phyloP scores from a whole-genome alignment of 1,140 invertebrate genomes.

The Harlomillsia oculata region DNA sequence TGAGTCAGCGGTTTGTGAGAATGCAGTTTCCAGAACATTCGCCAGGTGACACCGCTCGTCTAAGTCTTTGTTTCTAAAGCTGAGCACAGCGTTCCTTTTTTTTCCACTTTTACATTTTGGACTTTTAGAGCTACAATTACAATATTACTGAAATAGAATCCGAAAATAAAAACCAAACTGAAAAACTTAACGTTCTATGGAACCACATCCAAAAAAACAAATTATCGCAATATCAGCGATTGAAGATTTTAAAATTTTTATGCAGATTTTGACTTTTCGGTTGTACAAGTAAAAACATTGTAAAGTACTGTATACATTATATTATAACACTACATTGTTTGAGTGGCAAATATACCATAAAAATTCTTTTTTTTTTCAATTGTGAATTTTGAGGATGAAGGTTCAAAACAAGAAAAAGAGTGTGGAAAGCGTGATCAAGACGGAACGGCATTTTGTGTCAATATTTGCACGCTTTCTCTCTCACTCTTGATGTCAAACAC shows the following conservation, averaged over 20 bases:
- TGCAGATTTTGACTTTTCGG: background rate
- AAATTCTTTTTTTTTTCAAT: no score
- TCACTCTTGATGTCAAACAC: background rate
- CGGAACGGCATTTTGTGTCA: background rate
- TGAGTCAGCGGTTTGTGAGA: no score
- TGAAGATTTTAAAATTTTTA: background rate
- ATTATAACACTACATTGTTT: background rate
- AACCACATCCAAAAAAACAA: background rate
- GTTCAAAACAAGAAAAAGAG: background rate
- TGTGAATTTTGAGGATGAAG: background rate
- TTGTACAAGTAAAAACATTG: background rate
- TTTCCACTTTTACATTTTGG: background rate
- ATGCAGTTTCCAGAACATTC: no score
- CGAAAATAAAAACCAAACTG: background rate
- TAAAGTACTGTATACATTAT: background rate
- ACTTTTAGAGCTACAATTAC: no score
- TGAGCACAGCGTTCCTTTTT: no score
- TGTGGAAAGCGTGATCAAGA: background rate
- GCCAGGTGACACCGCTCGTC: no score
- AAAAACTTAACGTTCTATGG: background rate
- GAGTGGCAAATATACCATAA: no score
- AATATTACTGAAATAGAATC: background rate
- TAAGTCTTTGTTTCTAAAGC: no score
- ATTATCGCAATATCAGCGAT: background rate
- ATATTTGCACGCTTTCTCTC: background rate